phyloP scores from a whole-genome alignment of 2,113 vertebrate species.

The Poeciliopsis retropinna region DNA sequence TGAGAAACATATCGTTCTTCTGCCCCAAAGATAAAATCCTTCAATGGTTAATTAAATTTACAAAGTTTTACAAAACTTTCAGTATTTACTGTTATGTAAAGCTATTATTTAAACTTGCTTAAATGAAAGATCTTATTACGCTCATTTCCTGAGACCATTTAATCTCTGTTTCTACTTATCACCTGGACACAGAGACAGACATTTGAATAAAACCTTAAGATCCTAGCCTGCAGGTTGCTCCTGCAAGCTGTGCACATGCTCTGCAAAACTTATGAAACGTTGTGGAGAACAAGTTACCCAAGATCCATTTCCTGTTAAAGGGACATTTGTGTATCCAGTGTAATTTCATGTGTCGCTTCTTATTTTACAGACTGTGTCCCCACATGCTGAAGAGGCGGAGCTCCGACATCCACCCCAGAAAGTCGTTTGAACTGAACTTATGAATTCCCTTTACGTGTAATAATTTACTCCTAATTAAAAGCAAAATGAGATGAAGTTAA shows the following conservation, averaged over 20 bases:
- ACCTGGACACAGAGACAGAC: background rate
- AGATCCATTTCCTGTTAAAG: background rate
- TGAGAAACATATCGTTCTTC: too few relatives aligned
- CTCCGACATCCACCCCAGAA: background rate
- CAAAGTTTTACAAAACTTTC: too few relatives aligned
- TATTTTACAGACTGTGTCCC: conserved; percentile 60
- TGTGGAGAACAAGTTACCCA: conserved; percentile 35
- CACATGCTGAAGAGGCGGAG: conserved; percentile 55
- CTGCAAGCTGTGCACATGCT: conserved; percentile 15
- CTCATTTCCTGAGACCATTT: background rate
- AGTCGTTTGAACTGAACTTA: background rate
- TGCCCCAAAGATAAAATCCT: background rate
- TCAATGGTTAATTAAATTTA: background rate
- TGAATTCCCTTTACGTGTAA: background rate
- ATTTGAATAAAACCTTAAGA: background rate
- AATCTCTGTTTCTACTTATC: background rate
- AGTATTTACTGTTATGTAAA: too few relatives aligned
- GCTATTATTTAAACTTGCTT: background rate
- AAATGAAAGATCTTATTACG: background rate
- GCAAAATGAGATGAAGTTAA: background rate
- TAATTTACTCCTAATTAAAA: conserved; percentile 10
- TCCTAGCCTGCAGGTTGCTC: background rate
- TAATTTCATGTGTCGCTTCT: conserved; percentile 38
- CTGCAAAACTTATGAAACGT: conserved; percentile 34
- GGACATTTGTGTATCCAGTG: conserved; percentile 5